A percentile compares a stretch with the other conserved stretches of the same genome.
Conservation (phyloP, 2,888 invertebrate genomes). For the Stenolophus ochropezus region DNA sequence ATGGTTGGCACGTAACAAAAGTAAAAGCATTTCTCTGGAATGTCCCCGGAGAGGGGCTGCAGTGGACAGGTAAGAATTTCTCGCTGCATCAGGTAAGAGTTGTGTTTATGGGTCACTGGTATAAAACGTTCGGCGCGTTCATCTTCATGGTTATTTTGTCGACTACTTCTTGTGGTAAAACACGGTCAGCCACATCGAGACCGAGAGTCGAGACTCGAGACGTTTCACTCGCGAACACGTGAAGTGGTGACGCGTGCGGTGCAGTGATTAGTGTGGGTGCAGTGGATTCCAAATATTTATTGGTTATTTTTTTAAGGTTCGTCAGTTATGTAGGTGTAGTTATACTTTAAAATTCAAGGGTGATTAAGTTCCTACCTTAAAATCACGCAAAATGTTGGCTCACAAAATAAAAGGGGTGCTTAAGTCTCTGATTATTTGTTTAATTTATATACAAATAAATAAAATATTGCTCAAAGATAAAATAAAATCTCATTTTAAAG, state of each 20-base stretch:
- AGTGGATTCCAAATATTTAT: neutral
- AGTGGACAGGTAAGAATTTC: constrained; percentile 57
- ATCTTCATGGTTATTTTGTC: constrained; percentile 69
- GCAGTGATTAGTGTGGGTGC: neutral
- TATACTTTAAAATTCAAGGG: too few species aligned
- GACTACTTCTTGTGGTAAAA: constrained; percentile 68
- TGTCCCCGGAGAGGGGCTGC: neutral
- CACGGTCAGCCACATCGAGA: too few species aligned
- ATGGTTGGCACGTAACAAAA: constrained; percentile 25
- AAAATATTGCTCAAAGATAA: too few species aligned
- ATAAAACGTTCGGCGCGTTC: constrained; percentile 68
- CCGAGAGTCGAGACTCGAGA: constrained; percentile 64
- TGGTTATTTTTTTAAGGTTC: neutral
- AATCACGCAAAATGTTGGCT: too few species aligned
- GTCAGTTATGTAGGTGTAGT: too few species aligned
- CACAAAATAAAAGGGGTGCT: too few species aligned
- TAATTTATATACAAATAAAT: too few species aligned
- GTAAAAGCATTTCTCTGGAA: constrained; percentile 56
- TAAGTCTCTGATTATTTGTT: too few species aligned
- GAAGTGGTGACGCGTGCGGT: neutral
- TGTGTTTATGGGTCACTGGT: constrained; percentile 69
- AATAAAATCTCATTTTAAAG: too few species aligned
- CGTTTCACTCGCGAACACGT: constrained; percentile 64
- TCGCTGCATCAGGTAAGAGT: constrained; percentile 55
- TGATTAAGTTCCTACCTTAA: too few species aligned